Percentiles rank a stretch among this genome's conserved stretches.
Conservation (phyloP, 2,888 invertebrate species). For the Platynereis dumerilii region DNA sequence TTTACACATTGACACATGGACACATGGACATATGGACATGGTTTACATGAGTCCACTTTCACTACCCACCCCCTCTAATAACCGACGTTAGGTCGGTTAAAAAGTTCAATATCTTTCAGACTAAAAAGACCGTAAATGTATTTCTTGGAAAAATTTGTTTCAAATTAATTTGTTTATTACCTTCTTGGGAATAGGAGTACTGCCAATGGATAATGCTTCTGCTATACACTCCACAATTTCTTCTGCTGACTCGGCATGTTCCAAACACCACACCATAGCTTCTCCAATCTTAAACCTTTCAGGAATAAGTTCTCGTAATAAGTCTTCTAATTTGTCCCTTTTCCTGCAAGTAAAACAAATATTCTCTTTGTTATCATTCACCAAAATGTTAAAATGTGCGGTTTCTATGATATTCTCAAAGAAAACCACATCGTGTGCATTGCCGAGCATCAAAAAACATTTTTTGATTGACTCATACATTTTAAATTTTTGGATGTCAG, state of each 20-base stretch:
- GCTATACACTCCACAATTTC: conserved; percentile 92
- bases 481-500: too few relatives aligned
- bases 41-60: too few relatives aligned
- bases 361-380: neutral
- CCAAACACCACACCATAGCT: conserved; percentile 98
- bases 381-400: neutral
- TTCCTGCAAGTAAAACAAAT: conserved; percentile 70
- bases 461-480: too few relatives aligned
- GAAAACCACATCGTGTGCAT: neutral
- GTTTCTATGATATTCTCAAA: neutral
- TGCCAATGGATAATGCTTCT: conserved; percentile 79
- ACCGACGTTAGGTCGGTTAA: too few relatives aligned
- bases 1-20: too few relatives aligned
- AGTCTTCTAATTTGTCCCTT: conserved; percentile 89
- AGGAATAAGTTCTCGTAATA: conserved; percentile 71
- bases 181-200: conserved; percentile 84
- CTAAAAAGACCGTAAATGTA: too few relatives aligned
- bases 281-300: conserved; percentile 78
- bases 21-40: too few relatives aligned
- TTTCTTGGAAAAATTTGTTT: too few relatives aligned
- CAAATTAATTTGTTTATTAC: conserved; percentile 36
- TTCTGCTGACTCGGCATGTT: conserved; percentile 96
- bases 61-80: too few relatives aligned
- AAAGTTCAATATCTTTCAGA: too few relatives aligned
- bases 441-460: neutral